phyloP scores from a whole-genome alignment of 2,888 invertebrate genomes.

The Panopea generosa region DNA sequence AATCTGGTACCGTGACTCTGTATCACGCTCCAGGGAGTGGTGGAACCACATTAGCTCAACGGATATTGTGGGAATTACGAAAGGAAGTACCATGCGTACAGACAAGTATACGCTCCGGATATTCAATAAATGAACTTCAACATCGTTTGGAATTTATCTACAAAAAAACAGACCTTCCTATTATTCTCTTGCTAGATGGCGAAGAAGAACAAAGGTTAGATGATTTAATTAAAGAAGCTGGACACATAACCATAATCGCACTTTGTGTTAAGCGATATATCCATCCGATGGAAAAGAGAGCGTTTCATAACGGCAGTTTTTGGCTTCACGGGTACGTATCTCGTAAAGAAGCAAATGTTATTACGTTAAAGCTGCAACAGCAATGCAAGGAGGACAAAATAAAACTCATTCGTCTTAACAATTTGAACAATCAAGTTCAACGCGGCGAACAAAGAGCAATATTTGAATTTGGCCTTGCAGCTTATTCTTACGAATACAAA shows the following conservation, averaged over 20 bases:
- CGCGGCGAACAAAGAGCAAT: slow-evolving; percentile 13
- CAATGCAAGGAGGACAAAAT: slow-evolving; percentile 1
- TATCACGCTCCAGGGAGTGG: slow-evolving; percentile 66
- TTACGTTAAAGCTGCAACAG: not conserved
- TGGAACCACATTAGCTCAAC: slow-evolving; percentile 67
- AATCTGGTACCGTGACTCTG: slow-evolving; percentile 43
- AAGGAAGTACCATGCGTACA: slow-evolving; percentile 54
- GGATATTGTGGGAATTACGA: slow-evolving; percentile 59
- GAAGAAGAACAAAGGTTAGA: slow-evolving; percentile 60
- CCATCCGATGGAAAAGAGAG: slow-evolving; percentile 18
- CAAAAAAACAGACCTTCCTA: slow-evolving; percentile 54
- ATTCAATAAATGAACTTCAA: slow-evolving; percentile 40
- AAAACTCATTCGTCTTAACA: not conserved
- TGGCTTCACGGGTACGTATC: slow-evolving; percentile 54
- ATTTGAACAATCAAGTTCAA: not conserved
- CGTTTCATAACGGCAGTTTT: slow-evolving; percentile 15
- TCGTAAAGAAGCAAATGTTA: slow-evolving; percentile 41
- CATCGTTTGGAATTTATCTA: slow-evolving; percentile 49
- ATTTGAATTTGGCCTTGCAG: slow-evolving; percentile 66
- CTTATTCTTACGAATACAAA: slow-evolving; percentile 55
- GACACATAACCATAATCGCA: slow-evolving; percentile 30
- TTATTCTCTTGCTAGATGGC: slow-evolving; percentile 62
- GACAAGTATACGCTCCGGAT: slow-evolving; percentile 37
- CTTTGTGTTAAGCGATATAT: slow-evolving; percentile 64
- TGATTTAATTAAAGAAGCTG: not conserved